Percentiles rank a stretch among this genome's conserved stretches.
Evolutionary conservation across 1,140 invertebrate species (phyloP).

Genomic region (Drosophila yakuba): DNA sequence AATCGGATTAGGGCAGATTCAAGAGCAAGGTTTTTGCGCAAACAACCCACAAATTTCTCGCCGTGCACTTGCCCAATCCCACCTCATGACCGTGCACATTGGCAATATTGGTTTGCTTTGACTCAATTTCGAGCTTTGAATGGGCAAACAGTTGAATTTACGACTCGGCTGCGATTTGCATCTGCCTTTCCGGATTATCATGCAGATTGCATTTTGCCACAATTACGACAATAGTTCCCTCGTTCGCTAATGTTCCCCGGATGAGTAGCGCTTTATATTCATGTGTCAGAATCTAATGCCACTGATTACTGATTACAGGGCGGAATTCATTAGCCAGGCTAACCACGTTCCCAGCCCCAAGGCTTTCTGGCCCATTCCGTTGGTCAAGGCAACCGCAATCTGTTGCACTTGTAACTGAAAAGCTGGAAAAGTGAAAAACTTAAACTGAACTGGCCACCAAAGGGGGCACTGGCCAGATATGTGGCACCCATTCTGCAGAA

Average conservation of each 20-base stretch:
- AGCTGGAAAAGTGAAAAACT: too few species aligned
- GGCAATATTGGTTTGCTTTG: constrained; percentile 46
- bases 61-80: constrained; percentile 35
- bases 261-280: constrained; percentile 59
- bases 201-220: constrained; percentile 60
- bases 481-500: constrained; percentile 19
- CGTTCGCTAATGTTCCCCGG: constrained; percentile 37
- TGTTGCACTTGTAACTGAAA: constrained; percentile 8
- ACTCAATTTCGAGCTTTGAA: constrained; percentile 44
- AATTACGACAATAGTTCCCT: constrained; percentile 26
- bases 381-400: constrained; percentile 39
- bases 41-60: neutral
- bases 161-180: constrained; percentile 36
- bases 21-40: constrained; percentile 5
- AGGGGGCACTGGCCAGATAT: constrained; percentile 4
- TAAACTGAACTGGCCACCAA: too few species aligned
- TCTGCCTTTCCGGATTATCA: constrained; percentile 67
- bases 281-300: constrained; percentile 44
- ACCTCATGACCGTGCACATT: constrained; percentile 52
- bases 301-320: neutral
- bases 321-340: constrained; percentile 38
- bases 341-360: constrained; percentile 35
- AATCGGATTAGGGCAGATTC: neutral
- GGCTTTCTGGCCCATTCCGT: constrained; percentile 2
- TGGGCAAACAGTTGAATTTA: constrained; percentile 35